These are phyloP conservation scores for Meiosimyza decipiens DNA, from an alignment of 2,888 invertebrate genomes.

Conservation along the genomic window DNA sequence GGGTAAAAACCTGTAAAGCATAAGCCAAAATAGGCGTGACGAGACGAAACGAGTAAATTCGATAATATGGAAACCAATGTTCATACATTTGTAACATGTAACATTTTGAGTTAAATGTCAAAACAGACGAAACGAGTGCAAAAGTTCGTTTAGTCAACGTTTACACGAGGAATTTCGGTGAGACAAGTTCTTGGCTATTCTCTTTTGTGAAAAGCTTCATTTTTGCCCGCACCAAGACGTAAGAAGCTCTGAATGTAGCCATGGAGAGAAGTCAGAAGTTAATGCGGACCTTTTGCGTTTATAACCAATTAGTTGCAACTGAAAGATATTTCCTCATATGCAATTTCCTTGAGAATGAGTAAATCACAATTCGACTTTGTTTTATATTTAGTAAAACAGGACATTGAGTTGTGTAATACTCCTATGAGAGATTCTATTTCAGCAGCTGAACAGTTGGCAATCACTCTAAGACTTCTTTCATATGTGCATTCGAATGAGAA, in stretches of 20 bases:
- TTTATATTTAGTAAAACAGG: not conserved
- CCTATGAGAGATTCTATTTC: not conserved
- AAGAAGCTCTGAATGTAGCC: constrained; percentile 22
- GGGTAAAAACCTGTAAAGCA: too few relatives aligned
- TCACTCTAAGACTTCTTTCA: not conserved
- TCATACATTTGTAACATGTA: too few relatives aligned
- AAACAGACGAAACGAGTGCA: too few relatives aligned
- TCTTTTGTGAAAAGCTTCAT: too few relatives aligned
- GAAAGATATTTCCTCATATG: not conserved
- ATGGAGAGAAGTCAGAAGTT: constrained; percentile 13
- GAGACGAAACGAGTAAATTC: too few relatives aligned
- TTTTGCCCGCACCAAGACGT: too few relatives aligned
- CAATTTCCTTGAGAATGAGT: not conserved
- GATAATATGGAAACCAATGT: too few relatives aligned
- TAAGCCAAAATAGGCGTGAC: too few relatives aligned
- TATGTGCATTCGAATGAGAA: not conserved
- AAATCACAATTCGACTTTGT: not conserved
- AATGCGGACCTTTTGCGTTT: constrained; percentile 26
- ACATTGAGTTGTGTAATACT: not conserved
- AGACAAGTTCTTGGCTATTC: too few relatives aligned
- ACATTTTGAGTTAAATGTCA: too few relatives aligned
- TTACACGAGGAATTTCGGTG: too few relatives aligned
- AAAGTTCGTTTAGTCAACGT: too few relatives aligned
- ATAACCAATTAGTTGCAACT: constrained; percentile 22
- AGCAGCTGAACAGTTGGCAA: not conserved